Evolutionary conservation across 2,888 invertebrate species (phyloP).

Genomic region (Agrilus mali): DNA sequence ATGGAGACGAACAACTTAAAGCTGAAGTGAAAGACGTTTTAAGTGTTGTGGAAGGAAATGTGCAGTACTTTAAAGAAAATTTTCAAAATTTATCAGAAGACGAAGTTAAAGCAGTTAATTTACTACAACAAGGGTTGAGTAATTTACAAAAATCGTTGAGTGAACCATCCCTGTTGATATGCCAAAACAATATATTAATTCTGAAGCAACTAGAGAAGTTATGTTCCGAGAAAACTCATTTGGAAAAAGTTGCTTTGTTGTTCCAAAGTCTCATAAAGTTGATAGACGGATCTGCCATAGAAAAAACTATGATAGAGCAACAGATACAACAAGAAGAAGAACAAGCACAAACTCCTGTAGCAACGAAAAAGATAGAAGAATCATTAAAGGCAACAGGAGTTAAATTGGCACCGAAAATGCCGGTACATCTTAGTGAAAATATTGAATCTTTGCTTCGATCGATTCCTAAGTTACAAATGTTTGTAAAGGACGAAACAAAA

Average conservation of each 20-base stretch:
- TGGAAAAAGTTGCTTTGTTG: no score
- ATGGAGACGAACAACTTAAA: constrained; percentile 1
- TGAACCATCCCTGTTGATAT: not conserved
- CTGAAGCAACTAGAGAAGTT: no score
- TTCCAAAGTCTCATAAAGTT: no score
- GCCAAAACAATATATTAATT: no score
- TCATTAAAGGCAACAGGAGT: not conserved
- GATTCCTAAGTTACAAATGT: no score
- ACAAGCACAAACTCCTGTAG: not conserved
- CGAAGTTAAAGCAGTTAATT: not conserved
- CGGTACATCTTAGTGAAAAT: no score
- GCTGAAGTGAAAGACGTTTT: not conserved
- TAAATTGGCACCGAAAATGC: not conserved
- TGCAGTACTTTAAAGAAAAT: not conserved
- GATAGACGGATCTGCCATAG: not conserved
- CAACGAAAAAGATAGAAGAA: not conserved
- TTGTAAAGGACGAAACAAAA: no score
- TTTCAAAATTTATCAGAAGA: not conserved
- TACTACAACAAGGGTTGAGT: not conserved
- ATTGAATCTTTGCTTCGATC: no score
- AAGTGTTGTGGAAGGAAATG: not conserved
- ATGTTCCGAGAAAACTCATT: no score
- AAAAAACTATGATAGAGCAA: not conserved
- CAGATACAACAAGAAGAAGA: constrained; percentile 1
- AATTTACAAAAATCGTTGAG: not conserved